phyloP scores from a whole-genome alignment of 2,797 vertebrate genomes.

The Dromococcyx pavoninus region DNA sequence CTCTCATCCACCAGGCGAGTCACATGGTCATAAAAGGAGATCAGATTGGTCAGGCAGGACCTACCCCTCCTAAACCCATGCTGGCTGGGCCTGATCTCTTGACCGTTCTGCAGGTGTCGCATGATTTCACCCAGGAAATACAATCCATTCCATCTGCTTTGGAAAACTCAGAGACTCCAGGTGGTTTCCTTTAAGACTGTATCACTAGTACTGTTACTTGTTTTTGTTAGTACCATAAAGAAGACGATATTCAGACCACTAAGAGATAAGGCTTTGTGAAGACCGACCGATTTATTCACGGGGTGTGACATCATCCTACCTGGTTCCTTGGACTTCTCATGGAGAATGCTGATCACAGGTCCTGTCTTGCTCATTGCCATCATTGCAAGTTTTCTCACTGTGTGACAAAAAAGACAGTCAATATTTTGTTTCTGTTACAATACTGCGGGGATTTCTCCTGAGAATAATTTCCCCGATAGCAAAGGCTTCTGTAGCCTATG shows the following conservation, averaged over 20 bases:
- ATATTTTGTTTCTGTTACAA: neutral
- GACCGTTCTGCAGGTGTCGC: too few species aligned
- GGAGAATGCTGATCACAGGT: slow-evolving; percentile 81
- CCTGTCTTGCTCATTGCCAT: slow-evolving; percentile 76
- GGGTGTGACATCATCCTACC: slow-evolving; percentile 84
- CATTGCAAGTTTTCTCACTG: slow-evolving; percentile 84
- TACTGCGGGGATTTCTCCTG: neutral
- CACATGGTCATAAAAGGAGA: too few species aligned
- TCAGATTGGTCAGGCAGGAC: too few species aligned
- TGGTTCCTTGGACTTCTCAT: slow-evolving; percentile 84
- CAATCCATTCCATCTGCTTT: neutral
- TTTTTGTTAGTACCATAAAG: neutral
- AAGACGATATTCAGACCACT: slow-evolving; percentile 7
- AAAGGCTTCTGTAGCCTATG: neutral
- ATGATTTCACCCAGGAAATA: too few species aligned
- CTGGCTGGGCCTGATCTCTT: too few species aligned
- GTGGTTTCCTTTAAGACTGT: neutral
- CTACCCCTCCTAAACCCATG: too few species aligned
- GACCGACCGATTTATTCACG: slow-evolving; percentile 84
- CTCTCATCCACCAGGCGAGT: too few species aligned
- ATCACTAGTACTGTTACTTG: neutral
- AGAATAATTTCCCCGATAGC: neutral
- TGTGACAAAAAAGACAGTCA: slow-evolving; percentile 78
- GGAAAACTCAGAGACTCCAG: neutral
- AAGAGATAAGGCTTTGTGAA: slow-evolving; percentile 85